Conservation (phyloP, 2,888 invertebrate genomes). For the Oscheius myriophilus region DNA sequence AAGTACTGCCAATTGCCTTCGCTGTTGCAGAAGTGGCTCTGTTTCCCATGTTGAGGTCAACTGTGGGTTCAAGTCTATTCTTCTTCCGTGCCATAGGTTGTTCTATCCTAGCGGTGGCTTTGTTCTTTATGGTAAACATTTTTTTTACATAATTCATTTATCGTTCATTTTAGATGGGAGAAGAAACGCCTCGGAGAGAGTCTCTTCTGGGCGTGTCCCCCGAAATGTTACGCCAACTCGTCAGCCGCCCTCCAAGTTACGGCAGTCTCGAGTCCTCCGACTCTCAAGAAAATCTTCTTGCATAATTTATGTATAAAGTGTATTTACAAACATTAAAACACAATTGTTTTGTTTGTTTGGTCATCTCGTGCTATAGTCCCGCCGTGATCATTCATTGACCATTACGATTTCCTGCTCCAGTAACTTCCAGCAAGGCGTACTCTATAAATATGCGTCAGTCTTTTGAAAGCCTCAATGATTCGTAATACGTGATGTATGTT, state of each 20-base stretch:
- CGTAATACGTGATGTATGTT: too few species aligned
- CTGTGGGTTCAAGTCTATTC: conserved; percentile 56
- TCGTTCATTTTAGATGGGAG: conserved; percentile 11
- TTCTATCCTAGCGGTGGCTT: conserved; percentile 33
- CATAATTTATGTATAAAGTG: background rate
- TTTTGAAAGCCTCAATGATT: too few species aligned
- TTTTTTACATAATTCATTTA: background rate
- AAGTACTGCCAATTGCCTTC: conserved; percentile 61
- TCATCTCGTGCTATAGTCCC: too few species aligned
- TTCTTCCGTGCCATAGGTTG: conserved; percentile 41
- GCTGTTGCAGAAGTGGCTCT: conserved; percentile 57
- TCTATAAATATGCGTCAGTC: too few species aligned
- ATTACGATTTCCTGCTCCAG: too few species aligned
- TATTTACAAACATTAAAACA: too few species aligned
- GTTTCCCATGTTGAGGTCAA: conserved; percentile 52
- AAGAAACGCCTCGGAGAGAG: conserved; percentile 5
- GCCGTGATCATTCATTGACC: too few species aligned
- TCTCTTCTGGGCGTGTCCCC: background rate
- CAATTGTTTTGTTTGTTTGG: too few species aligned
- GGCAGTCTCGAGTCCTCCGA: conserved; percentile 18
- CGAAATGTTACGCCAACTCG: background rate
- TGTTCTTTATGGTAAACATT: conserved; percentile 20
- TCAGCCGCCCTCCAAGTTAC: conserved; percentile 18
- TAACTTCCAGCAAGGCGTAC: too few species aligned
- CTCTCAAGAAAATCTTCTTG: background rate